Base-by-base conservation (phyloP, 2,888 invertebrate species). In the Elgonia sp. region DNA sequence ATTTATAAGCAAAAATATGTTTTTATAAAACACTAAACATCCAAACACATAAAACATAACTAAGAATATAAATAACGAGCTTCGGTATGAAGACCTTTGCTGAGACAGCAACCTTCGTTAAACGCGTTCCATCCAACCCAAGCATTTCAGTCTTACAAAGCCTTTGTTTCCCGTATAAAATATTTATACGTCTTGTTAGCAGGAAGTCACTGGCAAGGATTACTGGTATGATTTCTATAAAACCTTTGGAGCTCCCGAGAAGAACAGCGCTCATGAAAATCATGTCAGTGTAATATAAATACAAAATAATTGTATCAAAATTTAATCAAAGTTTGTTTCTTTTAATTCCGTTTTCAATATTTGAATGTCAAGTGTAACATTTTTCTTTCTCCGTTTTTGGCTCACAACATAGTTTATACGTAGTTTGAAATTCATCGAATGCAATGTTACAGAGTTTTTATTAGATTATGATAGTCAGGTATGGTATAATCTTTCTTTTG, bases 121-220 rank as follows among this genome's bases (percentile, higher is more conserved):
- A 73, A 73, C 18, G 57, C 76, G 50, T 76, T 76, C 76, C 76
- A 76, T 42, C 63, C 46, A 18, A 65, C 50, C 50, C 57, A 76
- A 76, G 76, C 57, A 65, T 50, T 76, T 76, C 50, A 63, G 20
- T 50, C 50, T 63, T 50, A 63, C 42, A 60, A 73, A 73, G 57
- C 62, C 63, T 65, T 76, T 76, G 76, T 76, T 63, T 65, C 42
- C 50, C 50, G 46, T 37, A 46, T 46, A 57, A 76, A 76, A 65
- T 76, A 76, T 73, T 73, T 72, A 72, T 72, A 72, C 40, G 37
- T 57, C 73, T 57, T 42, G 57, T 60, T 72, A 57, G 39, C 10
- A 12, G 9, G 40, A 72, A 55, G 72, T 39, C 69, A 46, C 50
- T 37, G 72, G 39, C 18, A 39, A 55, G 29, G 16, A 70, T 70